phyloP scores from a whole-genome alignment of 2,113 vertebrate genomes.

The Danio rerio region DNA sequence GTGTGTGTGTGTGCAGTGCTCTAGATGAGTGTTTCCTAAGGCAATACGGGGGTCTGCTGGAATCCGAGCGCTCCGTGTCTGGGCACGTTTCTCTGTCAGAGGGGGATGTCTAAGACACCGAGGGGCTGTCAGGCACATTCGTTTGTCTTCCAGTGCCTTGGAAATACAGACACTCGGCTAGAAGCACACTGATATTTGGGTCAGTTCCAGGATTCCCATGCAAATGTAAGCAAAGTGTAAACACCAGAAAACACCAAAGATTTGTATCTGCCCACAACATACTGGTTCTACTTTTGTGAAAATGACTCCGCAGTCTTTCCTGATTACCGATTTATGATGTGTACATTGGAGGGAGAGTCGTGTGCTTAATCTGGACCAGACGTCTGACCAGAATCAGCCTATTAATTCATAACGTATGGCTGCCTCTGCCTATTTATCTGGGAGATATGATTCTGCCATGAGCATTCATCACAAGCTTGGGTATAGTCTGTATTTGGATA shows the following conservation, averaged over 20 bases:
- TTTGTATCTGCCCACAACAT: not conserved
- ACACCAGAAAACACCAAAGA: not conserved
- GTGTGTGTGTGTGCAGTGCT: not conserved
- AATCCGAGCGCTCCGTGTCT: conserved; percentile 57
- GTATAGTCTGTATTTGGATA: too few species aligned
- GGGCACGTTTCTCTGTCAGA: conserved; percentile 60
- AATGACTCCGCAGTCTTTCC: not conserved
- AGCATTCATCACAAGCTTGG: too few species aligned
- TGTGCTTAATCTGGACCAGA: not conserved
- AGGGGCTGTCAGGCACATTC: not conserved
- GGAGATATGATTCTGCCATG: too few species aligned
- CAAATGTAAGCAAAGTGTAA: conserved; percentile 30
- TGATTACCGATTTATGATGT: not conserved
- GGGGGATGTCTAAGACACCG: conserved; percentile 20
- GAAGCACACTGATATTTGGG: not conserved
- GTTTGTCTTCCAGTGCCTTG: conserved; percentile 23
- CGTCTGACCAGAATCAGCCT: conserved; percentile 10
- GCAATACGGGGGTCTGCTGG: conserved; percentile 48
- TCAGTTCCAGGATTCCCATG: not conserved
- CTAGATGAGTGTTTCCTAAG: conserved; percentile 43
- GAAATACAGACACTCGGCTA: not conserved
- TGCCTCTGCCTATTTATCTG: too few species aligned
- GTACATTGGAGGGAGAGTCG: conserved; percentile 7
- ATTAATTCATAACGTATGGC: not conserved
- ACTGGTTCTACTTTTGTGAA: not conserved